A percentile compares a stretch with the other conserved stretches of the same genome.
phyloP scores from a whole-genome alignment of 2,888 invertebrate species.

The Imbricaverruca yamaguchii region DNA sequence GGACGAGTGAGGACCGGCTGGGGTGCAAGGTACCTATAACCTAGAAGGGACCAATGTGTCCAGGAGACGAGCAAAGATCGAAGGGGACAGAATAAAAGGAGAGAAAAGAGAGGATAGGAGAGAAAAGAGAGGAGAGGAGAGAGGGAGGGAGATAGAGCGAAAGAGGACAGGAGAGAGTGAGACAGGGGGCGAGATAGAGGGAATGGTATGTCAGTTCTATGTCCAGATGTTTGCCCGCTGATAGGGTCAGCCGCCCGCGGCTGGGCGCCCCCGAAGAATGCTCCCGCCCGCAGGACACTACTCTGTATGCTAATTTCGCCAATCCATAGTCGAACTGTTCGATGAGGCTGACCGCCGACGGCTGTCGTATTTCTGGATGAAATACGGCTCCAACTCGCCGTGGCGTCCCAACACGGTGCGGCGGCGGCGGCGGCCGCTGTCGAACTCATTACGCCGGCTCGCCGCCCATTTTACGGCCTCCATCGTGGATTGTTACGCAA shows the following conservation, averaged over 20 bases:
- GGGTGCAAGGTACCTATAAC: too few species aligned
- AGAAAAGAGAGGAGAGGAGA: too few species aligned
- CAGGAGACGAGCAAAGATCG: too few species aligned
- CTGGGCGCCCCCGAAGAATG: background rate
- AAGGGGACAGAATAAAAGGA: too few species aligned
- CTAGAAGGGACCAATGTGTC: too few species aligned
- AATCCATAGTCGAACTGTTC: background rate
- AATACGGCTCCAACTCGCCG: background rate
- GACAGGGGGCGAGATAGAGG: too few species aligned
- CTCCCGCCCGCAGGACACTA: background rate
- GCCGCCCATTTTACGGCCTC: background rate
- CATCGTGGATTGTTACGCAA: background rate
- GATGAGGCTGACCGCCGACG: background rate
- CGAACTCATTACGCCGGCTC: background rate
- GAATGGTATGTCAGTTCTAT: background rate
- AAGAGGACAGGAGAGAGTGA: too few species aligned
- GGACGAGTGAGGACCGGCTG: too few species aligned
- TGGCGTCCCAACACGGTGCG: background rate
- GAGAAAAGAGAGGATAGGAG: too few species aligned
- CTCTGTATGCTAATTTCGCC: conserved; percentile 3
- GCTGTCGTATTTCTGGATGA: conserved; percentile 10
- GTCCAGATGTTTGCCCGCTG: background rate
- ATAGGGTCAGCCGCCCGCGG: too few species aligned
- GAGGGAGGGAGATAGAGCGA: too few species aligned
- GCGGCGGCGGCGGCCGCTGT: background rate